Percentiles rank a stretch among this genome's conserved stretches.
These are phyloP conservation scores for Corynorhinus townsendii DNA, from an alignment of 2,113 vertebrate species.

Conservation along the genomic window DNA sequence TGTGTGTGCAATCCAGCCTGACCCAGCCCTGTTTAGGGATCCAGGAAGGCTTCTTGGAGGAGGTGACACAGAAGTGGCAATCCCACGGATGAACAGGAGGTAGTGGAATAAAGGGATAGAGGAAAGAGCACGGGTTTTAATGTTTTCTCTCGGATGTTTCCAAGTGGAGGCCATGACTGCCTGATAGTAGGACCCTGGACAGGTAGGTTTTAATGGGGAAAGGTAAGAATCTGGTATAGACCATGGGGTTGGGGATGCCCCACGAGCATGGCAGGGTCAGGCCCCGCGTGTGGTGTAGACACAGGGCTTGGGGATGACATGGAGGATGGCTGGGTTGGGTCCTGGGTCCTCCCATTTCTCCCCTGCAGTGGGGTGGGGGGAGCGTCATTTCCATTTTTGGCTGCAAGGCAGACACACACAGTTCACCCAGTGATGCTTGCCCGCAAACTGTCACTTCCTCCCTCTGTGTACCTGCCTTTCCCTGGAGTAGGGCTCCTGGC, in stretches of 20 bases:
- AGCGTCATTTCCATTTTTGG: background rate
- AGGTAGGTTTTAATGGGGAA: background rate
- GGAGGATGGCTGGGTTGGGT: background rate
- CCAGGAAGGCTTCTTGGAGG: background rate
- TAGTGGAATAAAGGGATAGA: background rate
- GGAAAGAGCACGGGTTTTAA: background rate
- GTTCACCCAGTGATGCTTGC: background rate
- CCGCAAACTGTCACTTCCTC: too few relatives aligned
- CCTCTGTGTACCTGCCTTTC: background rate
- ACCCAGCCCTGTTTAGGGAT: background rate
- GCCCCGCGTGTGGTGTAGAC: background rate
- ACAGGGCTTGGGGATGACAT: background rate
- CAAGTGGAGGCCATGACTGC: background rate
- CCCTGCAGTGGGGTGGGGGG: background rate
- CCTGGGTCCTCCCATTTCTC: background rate
- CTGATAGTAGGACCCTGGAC: background rate
- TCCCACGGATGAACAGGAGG: background rate
- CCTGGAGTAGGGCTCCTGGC: background rate
- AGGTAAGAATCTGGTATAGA: background rate
- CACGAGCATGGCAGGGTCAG: background rate
- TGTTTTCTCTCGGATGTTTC: background rate
- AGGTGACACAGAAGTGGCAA: background rate
- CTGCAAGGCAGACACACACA: background rate
- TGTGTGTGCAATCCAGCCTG: too few relatives aligned
- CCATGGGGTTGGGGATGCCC: fast-evolving